phyloP scores from a whole-genome alignment of 2,888 invertebrate genomes.

The Tortrix viridana region DNA sequence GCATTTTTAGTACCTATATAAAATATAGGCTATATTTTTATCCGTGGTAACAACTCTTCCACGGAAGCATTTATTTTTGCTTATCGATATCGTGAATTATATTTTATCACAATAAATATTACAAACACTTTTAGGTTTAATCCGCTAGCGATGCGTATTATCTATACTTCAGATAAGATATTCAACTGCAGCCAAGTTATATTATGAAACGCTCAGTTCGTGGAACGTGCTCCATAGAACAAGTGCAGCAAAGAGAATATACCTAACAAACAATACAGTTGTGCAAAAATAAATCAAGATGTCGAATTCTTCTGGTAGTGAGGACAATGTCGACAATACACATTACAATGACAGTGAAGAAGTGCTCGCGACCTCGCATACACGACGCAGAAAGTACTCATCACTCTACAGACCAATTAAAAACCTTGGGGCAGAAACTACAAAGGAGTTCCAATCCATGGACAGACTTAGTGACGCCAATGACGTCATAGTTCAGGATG shows the following conservation, averaged over 20 bases:
- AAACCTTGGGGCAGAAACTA: not conserved
- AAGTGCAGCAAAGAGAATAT: no score
- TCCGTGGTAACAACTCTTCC: no score
- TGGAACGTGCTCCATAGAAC: constrained; percentile 5
- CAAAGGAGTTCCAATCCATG: constrained; percentile 5
- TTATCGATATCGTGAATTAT: no score
- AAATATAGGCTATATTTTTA: no score
- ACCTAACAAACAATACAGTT: no score
- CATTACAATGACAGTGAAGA: constrained; percentile 24
- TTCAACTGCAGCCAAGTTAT: not conserved
- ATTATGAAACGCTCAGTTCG: constrained; percentile 11
- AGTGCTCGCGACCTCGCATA: constrained; percentile 1
- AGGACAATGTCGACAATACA: constrained; percentile 14
- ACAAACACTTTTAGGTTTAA: not conserved
- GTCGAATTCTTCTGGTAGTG: constrained; percentile 18
- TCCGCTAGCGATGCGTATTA: constrained; percentile 8
- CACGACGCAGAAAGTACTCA: constrained; percentile 4
- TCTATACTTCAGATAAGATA: constrained; percentile 27
- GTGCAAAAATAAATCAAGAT: constrained; percentile 8
- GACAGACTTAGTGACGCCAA: not conserved
- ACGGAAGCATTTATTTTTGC: no score
- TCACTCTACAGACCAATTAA: constrained; percentile 12
- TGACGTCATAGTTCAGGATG: constrained; percentile 20
- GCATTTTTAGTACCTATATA: no score
- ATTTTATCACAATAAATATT: not conserved